Evolutionary conservation across 2,113 vertebrate species (phyloP), one percentile per base, ranked within the genome.

Genomic region (Delphinapterus leucas): DNA sequence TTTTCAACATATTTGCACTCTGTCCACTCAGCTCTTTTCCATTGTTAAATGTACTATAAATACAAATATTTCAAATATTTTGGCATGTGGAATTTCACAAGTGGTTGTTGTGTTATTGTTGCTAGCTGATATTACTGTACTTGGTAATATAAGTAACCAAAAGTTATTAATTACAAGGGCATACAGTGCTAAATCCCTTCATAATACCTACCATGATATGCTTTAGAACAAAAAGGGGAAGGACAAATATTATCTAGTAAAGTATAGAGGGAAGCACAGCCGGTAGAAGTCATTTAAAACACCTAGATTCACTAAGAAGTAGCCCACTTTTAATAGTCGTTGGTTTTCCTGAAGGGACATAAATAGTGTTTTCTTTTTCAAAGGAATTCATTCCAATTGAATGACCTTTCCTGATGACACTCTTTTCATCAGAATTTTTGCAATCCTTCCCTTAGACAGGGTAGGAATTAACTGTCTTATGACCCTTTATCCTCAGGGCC

Each of bases 371-470:
- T 17, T 94, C 38, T 53, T 47, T 93, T 77, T 95, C 67, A 61
- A 96, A 90, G 88, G 80, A 74, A 60, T 91, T 91, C 61, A 82
- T 79, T 93, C 23, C 77, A 79, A 49, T 88, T 77, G 92, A 93
- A 88, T 68, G 90, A 82, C 47, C n/a, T 95, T 82, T 95, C 67
- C 55, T 79, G 89, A 93, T n/a, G n/a, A 71, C n/a, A 31, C 55
- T 88, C 15, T 21, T 82, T 92, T 92, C 47, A 36, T 55, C 73
- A 60, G 28, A 74, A 38, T 85, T 85, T 70, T 71, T 91, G 79
- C 44, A 88, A 18, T 93, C 41, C 58, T 96, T 84, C 53, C 77
- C 60, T 83, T 88, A 61, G 31, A 49, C n/a, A 70, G 36, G 67
- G 28, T 41, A 63, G 14, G 14, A 88, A 71, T 58, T 12, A 25